Base-by-base conservation (phyloP, 1,140 invertebrate genomes). In the Carposina sasakii region DNA sequence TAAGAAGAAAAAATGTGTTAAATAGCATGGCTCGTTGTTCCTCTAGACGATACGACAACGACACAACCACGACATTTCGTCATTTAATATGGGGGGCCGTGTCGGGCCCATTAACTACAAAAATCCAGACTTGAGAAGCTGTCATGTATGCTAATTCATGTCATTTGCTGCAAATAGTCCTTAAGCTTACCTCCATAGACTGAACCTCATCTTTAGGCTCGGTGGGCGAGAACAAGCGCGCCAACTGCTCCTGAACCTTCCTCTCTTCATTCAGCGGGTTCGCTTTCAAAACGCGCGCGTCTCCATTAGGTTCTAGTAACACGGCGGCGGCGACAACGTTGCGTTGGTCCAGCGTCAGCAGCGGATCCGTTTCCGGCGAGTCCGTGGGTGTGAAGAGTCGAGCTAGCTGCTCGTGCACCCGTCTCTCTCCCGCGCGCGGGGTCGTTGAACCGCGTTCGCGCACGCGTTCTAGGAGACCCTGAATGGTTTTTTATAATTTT, bases 371-470 rank as follows among this genome's bases (percentile, higher is more conserved):
- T 45, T 10, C 40, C 24, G 12, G 42, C 37, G 10, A 44, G 36
- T 15, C 60, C 68, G 37, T n/a, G n/a, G n/a, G 61, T 13, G 81
- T 67, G 71, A 86, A 86, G 17, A 86, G 64, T 0, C 84, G 71
- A 4, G 78, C 72, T 0, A 86, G 69, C 50, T 86, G 84, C 47
- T 86, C 81, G 67, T 86, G 84, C 17, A 85, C 76, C 44, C 82
- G 76, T 0, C 81, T 62, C 57, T 83, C 79, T 46, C 82, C 82
- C 37, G 82, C 76, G 4, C 79, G 67, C 16, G 76, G 70, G 5
- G 79, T 77, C 22, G 39, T 76, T 28, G 71, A 74, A 13, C 82
- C 84, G 42, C 84, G 73, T 51, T 86, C 84, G 8, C 81, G 76
- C 0, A 86, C 84, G 0, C 84, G 69, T 48, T 86, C 84, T 20